Conservation (phyloP, 2,113 vertebrate genomes). For the Epinephelus fuscoguttatus region DNA sequence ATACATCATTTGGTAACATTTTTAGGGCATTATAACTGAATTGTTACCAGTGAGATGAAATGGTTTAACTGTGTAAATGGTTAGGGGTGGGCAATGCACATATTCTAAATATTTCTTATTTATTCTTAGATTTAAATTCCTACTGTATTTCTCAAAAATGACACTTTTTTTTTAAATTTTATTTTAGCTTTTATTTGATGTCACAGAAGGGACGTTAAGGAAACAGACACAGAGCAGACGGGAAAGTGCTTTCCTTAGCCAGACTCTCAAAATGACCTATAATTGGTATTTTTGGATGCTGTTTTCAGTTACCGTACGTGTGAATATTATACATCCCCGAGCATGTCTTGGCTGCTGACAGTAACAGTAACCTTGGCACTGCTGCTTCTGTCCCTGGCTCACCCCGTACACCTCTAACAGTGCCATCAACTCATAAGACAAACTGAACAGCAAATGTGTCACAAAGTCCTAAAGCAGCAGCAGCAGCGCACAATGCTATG, state of each 20-base stretch:
- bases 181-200: conserved; percentile 6
- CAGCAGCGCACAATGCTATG: not conserved
- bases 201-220: conserved; percentile 13
- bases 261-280: conserved; percentile 40
- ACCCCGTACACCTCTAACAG: not conserved
- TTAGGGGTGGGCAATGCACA: no score
- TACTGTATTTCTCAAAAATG: no score
- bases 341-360: conserved; percentile 4
- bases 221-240: conserved; percentile 53
- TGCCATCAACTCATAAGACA: not conserved
- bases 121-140: no score
- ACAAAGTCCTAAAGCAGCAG: conserved; percentile 5
- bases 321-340: conserved; percentile 41
- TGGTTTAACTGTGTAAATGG: no score
- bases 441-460: conserved; percentile 18
- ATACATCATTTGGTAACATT: no score
- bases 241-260: conserved; percentile 42
- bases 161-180: not conserved
- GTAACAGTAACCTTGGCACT: not conserved
- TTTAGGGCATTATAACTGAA: no score
- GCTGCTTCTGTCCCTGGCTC: not conserved
- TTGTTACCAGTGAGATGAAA: no score
- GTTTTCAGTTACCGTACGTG: conserved; percentile 35
- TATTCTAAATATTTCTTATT: no score
- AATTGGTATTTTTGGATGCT: conserved; percentile 59